phyloP scores from a whole-genome alignment of 2,888 invertebrate genomes.

The Lasioglossum marginatum region DNA sequence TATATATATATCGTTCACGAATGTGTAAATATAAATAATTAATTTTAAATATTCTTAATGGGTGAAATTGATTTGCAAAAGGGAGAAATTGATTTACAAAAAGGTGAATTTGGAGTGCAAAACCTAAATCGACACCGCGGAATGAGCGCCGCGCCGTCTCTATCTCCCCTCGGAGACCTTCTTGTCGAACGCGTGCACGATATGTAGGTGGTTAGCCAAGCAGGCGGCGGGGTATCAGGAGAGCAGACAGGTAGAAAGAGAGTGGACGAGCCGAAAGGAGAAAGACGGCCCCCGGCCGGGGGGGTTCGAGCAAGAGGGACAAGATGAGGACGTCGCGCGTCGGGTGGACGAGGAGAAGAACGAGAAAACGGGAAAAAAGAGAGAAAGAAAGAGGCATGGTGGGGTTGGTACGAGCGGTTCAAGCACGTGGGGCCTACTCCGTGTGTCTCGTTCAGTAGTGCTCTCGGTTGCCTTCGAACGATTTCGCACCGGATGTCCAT shows the following conservation, averaged over 20 bases:
- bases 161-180: conserved; percentile 35
- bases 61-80: no score
- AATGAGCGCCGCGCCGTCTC: conserved; percentile 4
- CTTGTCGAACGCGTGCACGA: conserved; percentile 57
- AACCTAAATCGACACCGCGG: conserved; percentile 6
- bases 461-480: conserved; percentile 78
- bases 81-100: no score
- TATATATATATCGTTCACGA: no score
- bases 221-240: conserved; percentile 65
- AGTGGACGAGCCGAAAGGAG: conserved; percentile 51
- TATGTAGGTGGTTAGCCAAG: conserved; percentile 71
- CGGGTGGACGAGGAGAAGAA: conserved; percentile 47
- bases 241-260: conserved; percentile 65
- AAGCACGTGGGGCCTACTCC: conserved; percentile 80
- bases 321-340: conserved; percentile 41
- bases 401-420: conserved; percentile 77
- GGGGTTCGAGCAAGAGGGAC: conserved; percentile 45
- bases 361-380: conserved; percentile 64
- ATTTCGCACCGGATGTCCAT: conserved; percentile 74
- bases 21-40: no score
- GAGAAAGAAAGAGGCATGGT: conserved; percentile 69
- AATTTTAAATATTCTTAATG: no score
- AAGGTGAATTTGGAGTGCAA: no score
- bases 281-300: conserved; percentile 28
- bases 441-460: conserved; percentile 80